Evolutionary conservation across 37 sponge, comb jelly and placozoan genomes (phyloP).

Genomic region (Chondrilla cf. caribensis): DNA sequence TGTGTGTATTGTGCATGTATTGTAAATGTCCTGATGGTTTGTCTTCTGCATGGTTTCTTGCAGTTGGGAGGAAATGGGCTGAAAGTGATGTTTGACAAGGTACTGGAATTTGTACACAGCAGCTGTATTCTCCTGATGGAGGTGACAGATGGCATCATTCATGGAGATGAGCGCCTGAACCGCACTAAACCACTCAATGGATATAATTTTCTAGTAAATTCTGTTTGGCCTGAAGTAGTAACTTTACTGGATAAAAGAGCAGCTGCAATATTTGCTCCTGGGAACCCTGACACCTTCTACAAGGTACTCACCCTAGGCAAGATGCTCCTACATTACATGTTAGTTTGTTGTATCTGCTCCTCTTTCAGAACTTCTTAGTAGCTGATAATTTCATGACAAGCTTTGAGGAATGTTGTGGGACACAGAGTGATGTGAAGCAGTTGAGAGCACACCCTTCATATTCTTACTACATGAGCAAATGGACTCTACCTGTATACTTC

Average conservation of each 20-base stretch:
- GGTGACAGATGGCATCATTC: conserved; percentile 24
- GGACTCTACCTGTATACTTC: conserved; percentile 97
- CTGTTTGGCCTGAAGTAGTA: conserved; percentile 90
- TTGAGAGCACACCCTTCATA: conserved; percentile 55
- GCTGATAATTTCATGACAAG: conserved; percentile 66
- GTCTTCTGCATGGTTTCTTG: background rate
- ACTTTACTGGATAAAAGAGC: conserved; percentile 43
- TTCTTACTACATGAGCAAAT: conserved; percentile 81
- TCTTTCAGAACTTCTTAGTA: conserved; percentile 66
- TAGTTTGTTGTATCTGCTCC: background rate
- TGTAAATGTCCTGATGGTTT: background rate
- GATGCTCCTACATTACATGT: background rate
- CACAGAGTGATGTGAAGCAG: conserved; percentile 43
- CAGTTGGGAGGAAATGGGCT: conserved; percentile 41
- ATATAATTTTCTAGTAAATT: conserved; percentile 86
- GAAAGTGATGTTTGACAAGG: conserved; percentile 56
- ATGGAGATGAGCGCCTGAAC: background rate
- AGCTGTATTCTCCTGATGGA: conserved; percentile 60
- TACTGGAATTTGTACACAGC: conserved; percentile 63
- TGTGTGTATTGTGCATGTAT: too few species aligned
- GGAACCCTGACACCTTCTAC: conserved; percentile 86
- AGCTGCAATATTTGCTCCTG: conserved; percentile 80
- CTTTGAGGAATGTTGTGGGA: conserved; percentile 68
- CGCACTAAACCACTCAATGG: conserved; percentile 37
- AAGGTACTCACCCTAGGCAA: conserved; percentile 51